A percentile compares a stretch with the other conserved stretches of the same genome.
Evolutionary conservation across 1,140 invertebrate species (phyloP).

Genomic region (Nixonia krombeini): DNA sequence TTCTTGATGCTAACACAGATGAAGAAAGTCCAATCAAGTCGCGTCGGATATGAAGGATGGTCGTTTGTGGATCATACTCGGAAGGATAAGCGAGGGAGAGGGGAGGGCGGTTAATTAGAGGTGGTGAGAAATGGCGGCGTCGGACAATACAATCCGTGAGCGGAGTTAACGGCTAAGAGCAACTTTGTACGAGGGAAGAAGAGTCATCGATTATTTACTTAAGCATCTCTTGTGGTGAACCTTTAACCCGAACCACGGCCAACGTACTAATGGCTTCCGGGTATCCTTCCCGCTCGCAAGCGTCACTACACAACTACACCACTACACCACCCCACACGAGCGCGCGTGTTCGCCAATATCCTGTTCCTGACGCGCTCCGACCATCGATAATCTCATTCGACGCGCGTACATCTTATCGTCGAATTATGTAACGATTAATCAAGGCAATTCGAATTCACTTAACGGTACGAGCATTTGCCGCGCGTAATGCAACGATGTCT

Average conservation of each 20-base stretch:
- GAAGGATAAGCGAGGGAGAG: too few relatives aligned
- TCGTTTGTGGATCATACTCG: too few relatives aligned
- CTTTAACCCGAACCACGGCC: slow-evolving; percentile 38
- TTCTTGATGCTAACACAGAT: too few relatives aligned
- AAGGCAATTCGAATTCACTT: slow-evolving; percentile 25
- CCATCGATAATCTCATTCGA: slow-evolving; percentile 21
- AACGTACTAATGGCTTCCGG: slow-evolving; percentile 38
- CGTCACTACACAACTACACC: slow-evolving; percentile 25
- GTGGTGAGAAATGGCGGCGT: too few relatives aligned
- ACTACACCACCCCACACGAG: too few relatives aligned
- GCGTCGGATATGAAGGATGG: too few relatives aligned
- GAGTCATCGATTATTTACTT: slow-evolving; percentile 40
- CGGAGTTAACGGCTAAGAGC: slow-evolving; percentile 16
- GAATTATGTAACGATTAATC: slow-evolving; percentile 36
- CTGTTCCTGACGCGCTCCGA: slow-evolving; percentile 17
- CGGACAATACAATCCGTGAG: too few relatives aligned
- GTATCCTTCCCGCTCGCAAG: slow-evolving; percentile 34
- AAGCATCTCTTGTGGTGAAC: slow-evolving; percentile 43
- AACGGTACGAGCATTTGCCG: too few relatives aligned
- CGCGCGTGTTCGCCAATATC: slow-evolving; percentile 20
- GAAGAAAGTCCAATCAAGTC: too few relatives aligned
- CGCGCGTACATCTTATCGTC: slow-evolving; percentile 11
- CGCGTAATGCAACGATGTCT: too few relatives aligned
- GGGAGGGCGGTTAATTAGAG: too few relatives aligned
- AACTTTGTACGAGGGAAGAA: slow-evolving; percentile 32